A percentile compares a stretch with the other conserved stretches of the same genome.
These are phyloP conservation scores for Atta colombica DNA, from an alignment of 1,140 invertebrate species.

Conservation along the genomic window DNA sequence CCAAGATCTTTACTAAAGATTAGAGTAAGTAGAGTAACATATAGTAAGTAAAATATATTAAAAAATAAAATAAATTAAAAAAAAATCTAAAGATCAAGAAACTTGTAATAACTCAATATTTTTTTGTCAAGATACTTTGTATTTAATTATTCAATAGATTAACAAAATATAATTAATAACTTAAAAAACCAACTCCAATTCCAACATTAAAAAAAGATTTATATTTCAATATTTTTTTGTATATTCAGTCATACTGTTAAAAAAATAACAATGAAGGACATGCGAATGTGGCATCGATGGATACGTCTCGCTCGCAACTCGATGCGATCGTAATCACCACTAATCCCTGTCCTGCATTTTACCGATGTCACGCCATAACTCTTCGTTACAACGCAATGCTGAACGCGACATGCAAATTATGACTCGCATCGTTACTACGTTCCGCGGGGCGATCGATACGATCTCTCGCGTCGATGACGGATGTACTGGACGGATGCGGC, in stretches of 20 bases:
- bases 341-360: slow-evolving; percentile 36
- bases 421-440: slow-evolving; percentile 65
- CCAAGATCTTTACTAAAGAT: no score
- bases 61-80: no score
- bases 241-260: background rate
- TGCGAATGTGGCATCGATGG: slow-evolving; percentile 42
- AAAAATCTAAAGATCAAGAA: background rate
- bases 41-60: background rate
- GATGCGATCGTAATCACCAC: slow-evolving; percentile 66
- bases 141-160: background rate
- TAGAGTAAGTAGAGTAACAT: background rate
- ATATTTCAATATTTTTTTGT: background rate
- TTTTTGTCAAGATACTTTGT: no score
- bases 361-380: slow-evolving; percentile 62
- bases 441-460: slow-evolving; percentile 65
- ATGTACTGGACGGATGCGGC: slow-evolving; percentile 65
- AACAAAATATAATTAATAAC: background rate
- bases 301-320: slow-evolving; percentile 38
- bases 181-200: background rate
- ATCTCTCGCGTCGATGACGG: slow-evolving; percentile 72
- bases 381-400: slow-evolving; percentile 70
- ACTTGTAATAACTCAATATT: background rate
- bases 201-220: background rate
- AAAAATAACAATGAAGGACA: slow-evolving; percentile 26
- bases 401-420: slow-evolving; percentile 73